These are phyloP conservation scores for Napeogenes sylphis DNA, from an alignment of 2,888 invertebrate species.

Conservation along the genomic window DNA sequence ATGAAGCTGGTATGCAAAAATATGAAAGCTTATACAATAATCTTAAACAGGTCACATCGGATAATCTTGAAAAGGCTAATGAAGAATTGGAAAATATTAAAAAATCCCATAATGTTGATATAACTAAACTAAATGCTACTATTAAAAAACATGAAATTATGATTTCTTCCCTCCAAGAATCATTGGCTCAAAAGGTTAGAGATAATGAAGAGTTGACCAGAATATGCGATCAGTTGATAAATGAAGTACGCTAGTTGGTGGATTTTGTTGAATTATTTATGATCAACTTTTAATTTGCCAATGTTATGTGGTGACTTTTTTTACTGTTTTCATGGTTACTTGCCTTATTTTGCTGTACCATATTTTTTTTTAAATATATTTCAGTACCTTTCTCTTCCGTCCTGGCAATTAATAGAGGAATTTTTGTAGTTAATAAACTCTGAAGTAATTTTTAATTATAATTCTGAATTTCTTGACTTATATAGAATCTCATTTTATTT, in stretches of 20 bases:
- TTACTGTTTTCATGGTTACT: background rate
- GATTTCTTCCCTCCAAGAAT: slow-evolving; percentile 87
- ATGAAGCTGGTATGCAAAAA: slow-evolving; percentile 82
- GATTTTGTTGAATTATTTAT: slow-evolving; percentile 3
- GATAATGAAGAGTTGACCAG: slow-evolving; percentile 93
- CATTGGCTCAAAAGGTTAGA: slow-evolving; percentile 89
- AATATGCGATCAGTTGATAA: slow-evolving; percentile 95
- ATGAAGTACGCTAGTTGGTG: slow-evolving; percentile 55
- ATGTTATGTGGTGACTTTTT: background rate
- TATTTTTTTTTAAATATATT: background rate
- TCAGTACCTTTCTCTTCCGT: background rate
- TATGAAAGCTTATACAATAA: slow-evolving; percentile 90
- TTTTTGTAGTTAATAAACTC: background rate
- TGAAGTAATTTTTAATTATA: background rate
- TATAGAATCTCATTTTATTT: slow-evolving; percentile 11
- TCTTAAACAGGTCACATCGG: slow-evolving; percentile 90
- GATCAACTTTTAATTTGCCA: background rate
- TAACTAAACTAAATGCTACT: slow-evolving; percentile 88
- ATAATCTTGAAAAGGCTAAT: slow-evolving; percentile 85
- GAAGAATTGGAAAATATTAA: slow-evolving; percentile 86
- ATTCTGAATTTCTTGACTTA: slow-evolving; percentile 3
- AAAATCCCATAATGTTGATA: slow-evolving; percentile 86
- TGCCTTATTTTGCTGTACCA: background rate
- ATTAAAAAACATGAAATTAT: slow-evolving; percentile 93
- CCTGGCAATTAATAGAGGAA: background rate